Base-by-base conservation (phyloP, 1,140 invertebrate species). In the Leptinotarsa undecemlineata region DNA sequence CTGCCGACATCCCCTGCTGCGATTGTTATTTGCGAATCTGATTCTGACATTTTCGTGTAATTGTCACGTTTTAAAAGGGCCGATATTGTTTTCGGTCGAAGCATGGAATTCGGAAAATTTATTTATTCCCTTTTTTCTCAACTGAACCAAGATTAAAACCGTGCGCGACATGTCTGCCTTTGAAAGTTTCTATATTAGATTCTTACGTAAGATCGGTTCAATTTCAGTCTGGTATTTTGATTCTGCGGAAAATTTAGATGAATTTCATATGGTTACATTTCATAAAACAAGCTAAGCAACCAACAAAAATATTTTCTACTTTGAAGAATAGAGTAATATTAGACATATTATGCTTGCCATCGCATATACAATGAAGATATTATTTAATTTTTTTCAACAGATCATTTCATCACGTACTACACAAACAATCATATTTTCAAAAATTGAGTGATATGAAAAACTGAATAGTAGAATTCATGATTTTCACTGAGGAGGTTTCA, bases 21-120 rank as follows among this genome's bases (percentile, higher is more conserved):
- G 77, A 72, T 74, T 74, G 68, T 78, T 76, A 76, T 78, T 76
- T 76, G 75, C 60, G 67, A 75, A 74, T 71, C 72, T 76, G 74
- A 67, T 74, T 76, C 71, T 75, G 77, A 78, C 77, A 70, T 72
- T 62, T 76, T 68, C 76, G 33, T 51, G 72, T 33, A 48, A 74
- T 74, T 67, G 64, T 67, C 64, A 67, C 64, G 64, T 67, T 67
- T 33, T 13, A 67, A 67, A 23, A 21, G 51, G 8, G 11, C 64
- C 64, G 64, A 67, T 67, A 67, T 67, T 67, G 64, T 67, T 67
- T 67, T 67, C 64, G 64, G 64, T 26, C 64, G 19, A 67, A 21
- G 26, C 17, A 19, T n/a, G 64, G 64, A 67, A 67, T 67, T 67
- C 64, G 64, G 23, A 67, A 67, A 13, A 67, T 67, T 67, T 67